Percentiles rank a stretch among this genome's conserved stretches.
These are phyloP conservation scores for Amblyteles armatorius DNA, from an alignment of 2,888 invertebrate genomes.

Conservation along the genomic window DNA sequence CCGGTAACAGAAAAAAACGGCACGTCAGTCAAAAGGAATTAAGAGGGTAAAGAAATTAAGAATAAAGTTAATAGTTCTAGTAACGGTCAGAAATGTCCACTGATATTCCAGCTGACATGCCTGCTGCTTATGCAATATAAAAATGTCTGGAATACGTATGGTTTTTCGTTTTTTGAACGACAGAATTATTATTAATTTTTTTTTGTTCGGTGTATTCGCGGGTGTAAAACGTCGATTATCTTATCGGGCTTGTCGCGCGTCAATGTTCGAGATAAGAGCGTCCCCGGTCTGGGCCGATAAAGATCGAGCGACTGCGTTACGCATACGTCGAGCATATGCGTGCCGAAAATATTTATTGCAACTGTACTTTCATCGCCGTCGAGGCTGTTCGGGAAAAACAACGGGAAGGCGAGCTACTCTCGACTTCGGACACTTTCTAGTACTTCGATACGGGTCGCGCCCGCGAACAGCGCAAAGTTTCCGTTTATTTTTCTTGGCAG, in stretches of 20 bases:
- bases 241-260: conserved; percentile 59
- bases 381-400: conserved; percentile 34
- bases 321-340: neutral
- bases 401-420: conserved; percentile 6
- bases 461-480: conserved; percentile 54
- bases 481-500: conserved; percentile 66
- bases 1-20: too few species aligned
- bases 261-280: conserved; percentile 55
- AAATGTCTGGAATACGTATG: neutral
- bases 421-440: conserved; percentile 31
- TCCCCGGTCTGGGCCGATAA: conserved; percentile 20
- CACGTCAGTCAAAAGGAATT: too few species aligned
- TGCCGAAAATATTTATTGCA: conserved; percentile 36
- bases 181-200: neutral
- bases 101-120: too few species aligned
- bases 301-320: conserved; percentile 26
- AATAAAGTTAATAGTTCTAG: too few species aligned
- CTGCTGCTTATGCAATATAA: too few species aligned
- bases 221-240: conserved; percentile 53
- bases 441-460: conserved; percentile 19
- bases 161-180: neutral
- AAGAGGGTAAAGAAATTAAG: too few species aligned
- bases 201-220: conserved; percentile 9
- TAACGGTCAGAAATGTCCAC: too few species aligned
- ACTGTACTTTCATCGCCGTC: conserved; percentile 29